Evolutionary conservation across 2,113 vertebrate genomes (phyloP), one percentile per base, ranked within the genome.

Genomic region (Cavia porcellus): DNA sequence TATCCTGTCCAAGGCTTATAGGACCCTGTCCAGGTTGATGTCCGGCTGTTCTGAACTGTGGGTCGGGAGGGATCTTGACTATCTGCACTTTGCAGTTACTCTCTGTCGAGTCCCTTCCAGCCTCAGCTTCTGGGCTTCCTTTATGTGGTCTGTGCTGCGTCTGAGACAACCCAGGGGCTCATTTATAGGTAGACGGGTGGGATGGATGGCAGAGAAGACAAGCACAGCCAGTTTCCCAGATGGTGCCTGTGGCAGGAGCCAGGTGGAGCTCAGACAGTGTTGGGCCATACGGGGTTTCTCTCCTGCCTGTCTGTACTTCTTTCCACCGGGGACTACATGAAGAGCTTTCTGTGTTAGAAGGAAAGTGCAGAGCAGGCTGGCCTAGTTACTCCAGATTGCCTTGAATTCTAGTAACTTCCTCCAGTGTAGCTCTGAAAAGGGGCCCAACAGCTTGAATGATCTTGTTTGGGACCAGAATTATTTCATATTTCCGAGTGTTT

Each of bases 171-270:
- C 30, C 22, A 1, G 75, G 17, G 5, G 11, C 32, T 55, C 35
- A 50, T 19, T 22, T 88, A 2, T 22, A 70, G 38, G n/a, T 55
- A 62, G 50, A 45, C 47, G 4, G 55, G 35, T 55, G 17, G 38
- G 83, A 42, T 50, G 13, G 5, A 10, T 83, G 25, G 66, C 30
- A 42, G 47, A 47, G 55, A 85, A 86, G 66, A 77, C 8, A 59
- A 47, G 59, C n/a, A 42, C 20, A 13, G 14, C 30, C 9, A 14
- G 42, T 52, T 80, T 80, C 68, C 13, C 7, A 52, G 75, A 45
- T 3, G 1, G 35, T 25, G n/a, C 24, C 2, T 0, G 13, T 61
- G 52, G 7, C 20, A 8, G 3, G 5, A n/a, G 32, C 9, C 4
- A 2, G 28, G 72, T 64, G 28, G 70, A 55, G n/a, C 72, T 61